phyloP scores from a whole-genome alignment of 2,888 invertebrate genomes.

The Pammene aurita region DNA sequence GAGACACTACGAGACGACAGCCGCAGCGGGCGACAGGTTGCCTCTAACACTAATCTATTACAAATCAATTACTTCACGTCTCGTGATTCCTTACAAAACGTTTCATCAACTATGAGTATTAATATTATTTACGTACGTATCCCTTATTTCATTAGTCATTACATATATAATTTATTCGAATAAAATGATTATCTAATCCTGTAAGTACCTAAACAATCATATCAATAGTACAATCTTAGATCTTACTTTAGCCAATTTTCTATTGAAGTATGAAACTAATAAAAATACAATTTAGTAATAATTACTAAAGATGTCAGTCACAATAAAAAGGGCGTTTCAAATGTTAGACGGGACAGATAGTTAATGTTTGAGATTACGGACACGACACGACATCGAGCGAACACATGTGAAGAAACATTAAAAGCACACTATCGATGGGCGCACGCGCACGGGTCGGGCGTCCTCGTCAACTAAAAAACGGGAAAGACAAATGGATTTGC shows the following conservation, averaged over 20 bases:
- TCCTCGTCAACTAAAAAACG: constrained; percentile 64
- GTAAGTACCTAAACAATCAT: constrained; percentile 59
- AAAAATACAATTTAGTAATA: constrained; percentile 24
- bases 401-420: constrained; percentile 50
- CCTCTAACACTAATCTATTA: constrained; percentile 1
- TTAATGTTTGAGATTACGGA: constrained; percentile 34
- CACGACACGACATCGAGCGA: constrained; percentile 59
- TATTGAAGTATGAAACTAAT: constrained; percentile 18
- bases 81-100: constrained; percentile 46
- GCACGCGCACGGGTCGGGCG: constrained; percentile 47
- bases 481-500: constrained; percentile 83
- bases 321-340: constrained; percentile 30
- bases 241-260: constrained; percentile 22
- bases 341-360: constrained; percentile 21
- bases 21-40: constrained; percentile 23
- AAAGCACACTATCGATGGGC: constrained; percentile 56
- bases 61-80: constrained; percentile 15
- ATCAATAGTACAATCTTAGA: constrained; percentile 25
- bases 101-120: constrained; percentile 34
- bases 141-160: constrained; percentile 44
- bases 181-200: constrained; percentile 58
- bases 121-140: constrained; percentile 51
- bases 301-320: constrained; percentile 33
- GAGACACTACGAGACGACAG: constrained; percentile 26
- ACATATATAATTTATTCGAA: constrained; percentile 48